A percentile compares a stretch with the other conserved stretches of the same genome.
Conservation (phyloP, 2,797 vertebrate genomes). For the Syncerus caffer region DNA sequence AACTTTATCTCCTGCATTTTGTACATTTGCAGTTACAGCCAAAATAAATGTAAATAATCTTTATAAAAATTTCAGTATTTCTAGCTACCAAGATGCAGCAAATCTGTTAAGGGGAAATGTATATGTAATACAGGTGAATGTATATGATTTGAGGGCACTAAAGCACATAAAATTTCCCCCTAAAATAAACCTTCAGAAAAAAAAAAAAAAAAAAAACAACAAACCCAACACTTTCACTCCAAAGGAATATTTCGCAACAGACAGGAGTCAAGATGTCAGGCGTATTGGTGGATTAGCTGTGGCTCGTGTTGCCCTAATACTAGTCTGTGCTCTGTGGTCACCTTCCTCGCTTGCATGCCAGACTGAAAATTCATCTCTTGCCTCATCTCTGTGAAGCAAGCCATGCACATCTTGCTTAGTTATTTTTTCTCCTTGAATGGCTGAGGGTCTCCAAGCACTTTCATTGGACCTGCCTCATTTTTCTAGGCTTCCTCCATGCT, state of each 20-base stretch:
- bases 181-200: neutral
- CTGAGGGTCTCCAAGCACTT: neutral
- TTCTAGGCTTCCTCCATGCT: neutral
- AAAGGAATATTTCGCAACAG: neutral
- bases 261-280: neutral
- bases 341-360: neutral
- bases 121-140: neutral
- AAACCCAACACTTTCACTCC: neutral
- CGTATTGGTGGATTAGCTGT: neutral
- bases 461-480: neutral
- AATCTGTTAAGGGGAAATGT: slow-evolving; percentile 5
- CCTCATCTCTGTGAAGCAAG: neutral
- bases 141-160: neutral
- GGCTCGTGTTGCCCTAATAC: neutral
- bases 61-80: slow-evolving; percentile 34
- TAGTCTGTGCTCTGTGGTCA: neutral
- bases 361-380: neutral
- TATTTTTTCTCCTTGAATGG: neutral
- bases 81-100: neutral
- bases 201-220: neutral
- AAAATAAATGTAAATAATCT: neutral
- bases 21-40: neutral
- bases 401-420: neutral
- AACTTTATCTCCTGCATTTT: slow-evolving; percentile 1
- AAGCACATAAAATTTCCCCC: slow-evolving; percentile 28